phyloP scores from a whole-genome alignment of 2,113 vertebrate genomes.

The Geococcyx californianus region DNA sequence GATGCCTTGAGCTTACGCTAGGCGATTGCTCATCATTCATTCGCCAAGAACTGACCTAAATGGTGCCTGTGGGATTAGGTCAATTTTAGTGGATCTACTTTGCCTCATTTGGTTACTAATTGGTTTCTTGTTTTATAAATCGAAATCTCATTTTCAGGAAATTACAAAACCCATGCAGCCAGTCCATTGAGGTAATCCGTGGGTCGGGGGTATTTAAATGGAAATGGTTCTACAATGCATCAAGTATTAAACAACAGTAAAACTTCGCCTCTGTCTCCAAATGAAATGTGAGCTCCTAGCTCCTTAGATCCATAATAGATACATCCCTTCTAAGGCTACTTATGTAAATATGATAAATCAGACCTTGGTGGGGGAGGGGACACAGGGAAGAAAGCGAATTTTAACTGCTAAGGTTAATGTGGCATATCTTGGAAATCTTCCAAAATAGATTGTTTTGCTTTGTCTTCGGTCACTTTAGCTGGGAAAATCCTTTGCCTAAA shows the following conservation, averaged over 20 bases:
- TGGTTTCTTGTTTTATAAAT: constrained; percentile 89
- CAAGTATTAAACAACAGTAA: constrained; percentile 70
- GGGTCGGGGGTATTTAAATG: constrained; percentile 80
- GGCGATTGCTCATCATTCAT: constrained; percentile 76
- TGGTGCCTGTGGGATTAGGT: constrained; percentile 83
- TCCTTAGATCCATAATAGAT: constrained; percentile 73
- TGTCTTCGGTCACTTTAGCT: constrained; percentile 76
- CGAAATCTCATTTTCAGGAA: constrained; percentile 88
- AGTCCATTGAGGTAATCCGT: constrained; percentile 83
- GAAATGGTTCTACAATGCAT: constrained; percentile 71
- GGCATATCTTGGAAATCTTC: constrained; percentile 79
- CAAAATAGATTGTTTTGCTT: constrained; percentile 80
- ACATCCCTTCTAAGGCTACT: constrained; percentile 74
- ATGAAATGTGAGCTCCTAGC: constrained; percentile 70
- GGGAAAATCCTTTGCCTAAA: constrained; percentile 79
- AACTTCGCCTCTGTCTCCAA: constrained; percentile 60
- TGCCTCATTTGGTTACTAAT: constrained; percentile 90
- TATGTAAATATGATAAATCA: constrained; percentile 79
- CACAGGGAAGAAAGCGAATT: constrained; percentile 60
- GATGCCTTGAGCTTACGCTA: constrained; percentile 68
- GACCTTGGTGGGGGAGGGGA: constrained; percentile 48
- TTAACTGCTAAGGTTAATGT: constrained; percentile 77
- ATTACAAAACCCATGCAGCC: constrained; percentile 78
- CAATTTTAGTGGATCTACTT: constrained; percentile 84
- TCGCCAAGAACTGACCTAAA: constrained; percentile 79